Conservation (phyloP, 2,113 vertebrate species). For the Pluvialis apricaria region DNA sequence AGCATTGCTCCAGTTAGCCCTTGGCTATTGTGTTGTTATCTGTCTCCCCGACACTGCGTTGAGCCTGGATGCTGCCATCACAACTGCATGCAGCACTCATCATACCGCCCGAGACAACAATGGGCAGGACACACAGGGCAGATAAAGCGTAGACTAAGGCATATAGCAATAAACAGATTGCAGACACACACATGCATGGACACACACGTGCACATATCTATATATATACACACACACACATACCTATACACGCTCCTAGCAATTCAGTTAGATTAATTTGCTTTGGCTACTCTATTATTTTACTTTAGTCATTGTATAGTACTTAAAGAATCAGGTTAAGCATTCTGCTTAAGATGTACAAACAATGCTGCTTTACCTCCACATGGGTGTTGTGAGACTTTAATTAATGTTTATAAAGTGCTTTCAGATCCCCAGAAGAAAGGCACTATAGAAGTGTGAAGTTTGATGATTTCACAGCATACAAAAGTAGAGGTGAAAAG, state of each 20-base stretch:
- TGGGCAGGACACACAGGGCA: background rate
- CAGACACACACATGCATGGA: background rate
- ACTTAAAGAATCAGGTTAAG: constrained; percentile 46
- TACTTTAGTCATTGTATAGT: background rate
- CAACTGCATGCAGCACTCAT: background rate
- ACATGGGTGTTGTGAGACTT: constrained; percentile 33
- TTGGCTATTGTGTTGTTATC: too few species aligned
- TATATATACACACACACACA: fast-evolving
- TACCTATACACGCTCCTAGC: background rate
- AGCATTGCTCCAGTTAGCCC: too few species aligned
- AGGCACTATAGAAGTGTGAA: constrained; percentile 48
- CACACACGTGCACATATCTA: background rate
- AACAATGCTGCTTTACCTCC: constrained; percentile 47
- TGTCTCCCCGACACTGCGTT: too few species aligned
- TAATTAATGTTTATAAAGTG: constrained; percentile 66
- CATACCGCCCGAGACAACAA: background rate
- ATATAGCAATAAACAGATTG: background rate
- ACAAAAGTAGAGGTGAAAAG: constrained; percentile 64
- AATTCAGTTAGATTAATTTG: background rate
- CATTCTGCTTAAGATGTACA: constrained; percentile 24
- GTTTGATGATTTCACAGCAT: constrained; percentile 44
- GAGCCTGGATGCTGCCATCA: too few species aligned
- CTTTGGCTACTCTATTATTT: constrained; percentile 5
- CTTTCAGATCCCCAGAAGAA: constrained; percentile 58
- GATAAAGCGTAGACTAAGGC: background rate